These are phyloP conservation scores for Hippopotamus amphibius DNA, from an alignment of 2,113 vertebrate species.

Conservation along the genomic window DNA sequence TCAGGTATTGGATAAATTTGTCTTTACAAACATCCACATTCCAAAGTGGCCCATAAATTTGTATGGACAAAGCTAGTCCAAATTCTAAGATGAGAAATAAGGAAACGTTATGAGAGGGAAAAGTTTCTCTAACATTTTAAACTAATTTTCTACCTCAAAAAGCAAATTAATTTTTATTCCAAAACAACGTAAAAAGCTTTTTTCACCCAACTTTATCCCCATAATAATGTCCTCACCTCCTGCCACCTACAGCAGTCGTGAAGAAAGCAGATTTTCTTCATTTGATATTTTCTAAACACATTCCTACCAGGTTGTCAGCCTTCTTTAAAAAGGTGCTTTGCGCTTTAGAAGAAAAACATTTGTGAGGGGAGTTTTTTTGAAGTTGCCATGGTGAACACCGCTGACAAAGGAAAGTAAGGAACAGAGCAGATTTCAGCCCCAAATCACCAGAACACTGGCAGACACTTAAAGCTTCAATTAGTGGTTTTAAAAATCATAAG, in stretches of 20 bases:
- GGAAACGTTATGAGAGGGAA: not conserved
- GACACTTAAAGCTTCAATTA: slow-evolving; percentile 66
- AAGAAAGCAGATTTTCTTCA: slow-evolving; percentile 42
- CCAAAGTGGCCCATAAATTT: not conserved
- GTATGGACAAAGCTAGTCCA: not conserved
- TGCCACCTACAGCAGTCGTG: not conserved
- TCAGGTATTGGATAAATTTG: not conserved
- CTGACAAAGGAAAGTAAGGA: slow-evolving; percentile 57
- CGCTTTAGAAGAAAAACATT: slow-evolving; percentile 61
- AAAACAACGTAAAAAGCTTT: slow-evolving; percentile 48
- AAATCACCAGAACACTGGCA: slow-evolving; percentile 54
- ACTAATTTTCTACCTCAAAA: slow-evolving; percentile 37
- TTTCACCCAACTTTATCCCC: not conserved
- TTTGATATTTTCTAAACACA: slow-evolving; percentile 61
- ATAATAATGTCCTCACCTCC: slow-evolving; percentile 42
- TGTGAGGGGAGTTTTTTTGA: slow-evolving; percentile 56
- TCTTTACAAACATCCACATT: not conserved
- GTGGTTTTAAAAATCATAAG: slow-evolving; percentile 59
- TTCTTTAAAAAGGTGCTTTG: slow-evolving; percentile 64
- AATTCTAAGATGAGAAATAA: slow-evolving; percentile 8
- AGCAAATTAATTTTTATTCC: slow-evolving; percentile 52
- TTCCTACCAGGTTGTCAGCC: slow-evolving; percentile 58
- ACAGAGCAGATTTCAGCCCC: slow-evolving; percentile 38
- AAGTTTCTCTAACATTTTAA: slow-evolving; percentile 33
- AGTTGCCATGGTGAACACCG: slow-evolving; percentile 69